Percentiles rank a stretch among this genome's conserved stretches.
phyloP scores from a whole-genome alignment of 2,888 invertebrate species.

The Koerneria pararmatus region DNA sequence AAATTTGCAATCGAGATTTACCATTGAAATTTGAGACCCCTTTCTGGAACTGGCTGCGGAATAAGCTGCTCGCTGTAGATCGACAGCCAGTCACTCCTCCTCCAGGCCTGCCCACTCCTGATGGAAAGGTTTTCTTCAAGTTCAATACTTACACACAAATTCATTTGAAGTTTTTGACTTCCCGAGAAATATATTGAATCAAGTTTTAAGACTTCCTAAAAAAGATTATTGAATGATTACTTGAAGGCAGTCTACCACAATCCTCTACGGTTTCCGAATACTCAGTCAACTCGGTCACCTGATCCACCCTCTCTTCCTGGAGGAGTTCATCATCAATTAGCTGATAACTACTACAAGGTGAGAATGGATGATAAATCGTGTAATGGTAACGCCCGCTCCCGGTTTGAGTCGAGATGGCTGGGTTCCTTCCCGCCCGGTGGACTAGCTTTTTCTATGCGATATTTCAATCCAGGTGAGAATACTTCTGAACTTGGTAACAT shows the following conservation, averaged over 20 bases:
- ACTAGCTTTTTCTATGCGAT: no score
- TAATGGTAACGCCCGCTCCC: no score
- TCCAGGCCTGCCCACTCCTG: conserved; percentile 46
- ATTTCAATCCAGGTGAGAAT: no score
- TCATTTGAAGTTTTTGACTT: no score
- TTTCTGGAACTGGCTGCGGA: conserved; percentile 49
- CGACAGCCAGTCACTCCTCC: conserved; percentile 46
- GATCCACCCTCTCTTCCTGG: conserved; percentile 67
- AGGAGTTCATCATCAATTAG: conserved; percentile 74
- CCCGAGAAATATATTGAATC: no score
- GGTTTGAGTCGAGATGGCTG: no score
- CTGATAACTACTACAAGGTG: conserved; percentile 76
- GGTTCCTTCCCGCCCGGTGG: no score
- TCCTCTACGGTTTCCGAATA: conserved; percentile 52
- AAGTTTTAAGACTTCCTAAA: background rate
- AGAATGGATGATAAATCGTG: no score
- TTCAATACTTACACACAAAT: background rate
- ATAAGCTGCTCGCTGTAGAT: conserved; percentile 49
- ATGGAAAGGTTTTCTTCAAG: conserved; percentile 43
- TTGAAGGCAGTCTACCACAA: conserved; percentile 43
- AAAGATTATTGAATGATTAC: background rate
- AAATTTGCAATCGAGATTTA: no score
- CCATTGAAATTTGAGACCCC: no score
- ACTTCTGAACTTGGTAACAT: no score
- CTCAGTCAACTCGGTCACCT: conserved; percentile 70